Conservation (phyloP, 2,113 vertebrate genomes). For the Podocnemis expansa region DNA sequence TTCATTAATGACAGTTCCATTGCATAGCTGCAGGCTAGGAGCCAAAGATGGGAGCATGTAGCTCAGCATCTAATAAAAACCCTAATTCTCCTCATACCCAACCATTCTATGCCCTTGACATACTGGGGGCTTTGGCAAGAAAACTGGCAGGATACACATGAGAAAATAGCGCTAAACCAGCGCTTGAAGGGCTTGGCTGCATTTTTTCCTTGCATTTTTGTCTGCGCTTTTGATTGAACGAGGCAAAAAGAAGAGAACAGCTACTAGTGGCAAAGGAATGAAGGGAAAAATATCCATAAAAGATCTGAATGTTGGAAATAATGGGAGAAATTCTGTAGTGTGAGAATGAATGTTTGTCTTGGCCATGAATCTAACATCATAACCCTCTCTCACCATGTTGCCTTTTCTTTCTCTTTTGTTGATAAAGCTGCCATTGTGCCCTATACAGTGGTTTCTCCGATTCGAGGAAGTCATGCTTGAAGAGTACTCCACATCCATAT, state of each 20-base stretch:
- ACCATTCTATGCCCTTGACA: neutral
- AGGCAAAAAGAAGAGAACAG: slow-evolving; percentile 24
- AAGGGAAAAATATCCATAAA: slow-evolving; percentile 4
- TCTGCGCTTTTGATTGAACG: neutral
- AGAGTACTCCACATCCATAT: neutral
- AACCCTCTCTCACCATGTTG: neutral
- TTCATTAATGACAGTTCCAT: neutral
- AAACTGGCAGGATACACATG: neutral
- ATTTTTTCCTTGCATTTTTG: slow-evolving; percentile 25
- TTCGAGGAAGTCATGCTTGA: neutral
- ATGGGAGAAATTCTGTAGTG: neutral
- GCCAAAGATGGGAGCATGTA: neutral
- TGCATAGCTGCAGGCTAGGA: neutral
- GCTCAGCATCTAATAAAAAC: neutral
- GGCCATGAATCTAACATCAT: neutral
- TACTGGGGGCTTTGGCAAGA: neutral
- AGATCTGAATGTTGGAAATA: neutral
- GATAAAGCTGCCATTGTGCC: neutral
- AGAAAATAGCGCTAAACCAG: neutral
- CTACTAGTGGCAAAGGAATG: neutral
- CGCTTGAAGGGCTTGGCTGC: neutral
- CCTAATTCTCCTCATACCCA: neutral
- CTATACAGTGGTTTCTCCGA: neutral
- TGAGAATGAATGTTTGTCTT: neutral
- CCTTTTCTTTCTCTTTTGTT: neutral